phyloP scores from a whole-genome alignment of 92 coral and sea anemone species.

The Zoanthus solanderi region DNA sequence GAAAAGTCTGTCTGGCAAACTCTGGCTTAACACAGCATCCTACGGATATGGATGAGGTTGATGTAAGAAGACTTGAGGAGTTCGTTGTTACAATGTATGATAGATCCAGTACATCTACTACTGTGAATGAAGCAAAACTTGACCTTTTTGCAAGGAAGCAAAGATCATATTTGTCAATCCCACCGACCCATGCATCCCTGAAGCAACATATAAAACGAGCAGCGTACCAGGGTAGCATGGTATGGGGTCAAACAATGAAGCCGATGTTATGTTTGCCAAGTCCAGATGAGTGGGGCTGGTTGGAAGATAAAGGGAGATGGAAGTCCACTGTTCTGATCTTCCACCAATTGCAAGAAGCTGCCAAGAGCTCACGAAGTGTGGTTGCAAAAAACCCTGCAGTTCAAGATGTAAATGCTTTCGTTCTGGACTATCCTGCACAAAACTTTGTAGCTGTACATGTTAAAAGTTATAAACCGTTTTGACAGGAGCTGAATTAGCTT shows the following conservation, averaged over 20 bases:
- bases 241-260: conserved; percentile 60
- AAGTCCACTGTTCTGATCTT: conserved; percentile 54
- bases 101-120: conserved; percentile 52
- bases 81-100: conserved; percentile 59
- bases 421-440: conserved; percentile 50
- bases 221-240: conserved; percentile 56
- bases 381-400: conserved; percentile 51
- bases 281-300: conserved; percentile 61
- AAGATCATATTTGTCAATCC: conserved; percentile 49
- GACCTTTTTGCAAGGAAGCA: conserved; percentile 61
- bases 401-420: conserved; percentile 54
- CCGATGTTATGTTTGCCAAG: conserved; percentile 23
- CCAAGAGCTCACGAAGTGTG: conserved; percentile 58
- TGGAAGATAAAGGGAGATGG: conserved; percentile 31
- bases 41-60: conserved; percentile 39
- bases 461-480: conserved; percentile 22
- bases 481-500: too few species aligned
- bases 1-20: conserved; percentile 68
- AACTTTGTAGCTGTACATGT: conserved; percentile 57
- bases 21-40: conserved; percentile 53
- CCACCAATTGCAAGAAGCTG: conserved; percentile 66
- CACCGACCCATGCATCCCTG: conserved; percentile 61
- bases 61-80: conserved; percentile 51
- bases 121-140: conserved; percentile 54
- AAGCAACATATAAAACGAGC: conserved; percentile 54